These are phyloP conservation scores for Eumaeus atala DNA, from an alignment of 1,140 invertebrate species.

Conservation along the genomic window DNA sequence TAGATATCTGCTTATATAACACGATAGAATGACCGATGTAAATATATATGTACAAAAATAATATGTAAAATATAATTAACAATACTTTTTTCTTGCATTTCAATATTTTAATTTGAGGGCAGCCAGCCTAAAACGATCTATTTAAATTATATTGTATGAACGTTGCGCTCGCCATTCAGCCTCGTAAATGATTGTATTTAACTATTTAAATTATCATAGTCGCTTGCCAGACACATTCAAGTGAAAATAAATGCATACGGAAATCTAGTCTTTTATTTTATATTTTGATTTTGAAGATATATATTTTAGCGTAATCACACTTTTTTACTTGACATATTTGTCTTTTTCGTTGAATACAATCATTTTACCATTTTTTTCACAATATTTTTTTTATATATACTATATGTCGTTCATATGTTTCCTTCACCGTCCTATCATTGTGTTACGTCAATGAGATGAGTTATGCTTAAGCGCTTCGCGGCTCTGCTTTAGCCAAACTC, in stretches of 20 bases:
- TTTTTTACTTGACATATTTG: neutral
- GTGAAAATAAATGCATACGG: neutral
- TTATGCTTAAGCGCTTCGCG: conserved; percentile 27
- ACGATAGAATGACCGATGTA: no score
- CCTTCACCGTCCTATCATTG: conserved; percentile 24
- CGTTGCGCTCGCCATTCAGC: conserved; percentile 56
- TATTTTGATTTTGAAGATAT: neutral
- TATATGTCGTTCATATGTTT: conserved; percentile 22
- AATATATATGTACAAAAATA: no score
- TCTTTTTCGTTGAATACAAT: conserved; percentile 19
- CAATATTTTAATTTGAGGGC: conserved; percentile 32
- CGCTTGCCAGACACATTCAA: no score
- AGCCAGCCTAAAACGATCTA: conserved; percentile 53
- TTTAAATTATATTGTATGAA: conserved; percentile 14
- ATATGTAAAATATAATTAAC: neutral
- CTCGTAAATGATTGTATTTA: conserved; percentile 51
- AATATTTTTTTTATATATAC: no score
- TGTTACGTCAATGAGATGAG: conserved; percentile 18
- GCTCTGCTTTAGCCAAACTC: conserved; percentile 24
- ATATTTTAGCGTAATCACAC: neutral
- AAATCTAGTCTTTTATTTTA: conserved; percentile 3
- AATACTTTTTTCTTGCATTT: conserved; percentile 4
- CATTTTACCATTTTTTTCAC: conserved; percentile 26
- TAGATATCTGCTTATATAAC: neutral
- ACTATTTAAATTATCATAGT: neutral